A percentile compares a stretch with the other conserved stretches of the same genome.
These are phyloP conservation scores for Apostichopus californicus DNA, from an alignment of 35 echinoderm and acorn worm species.

Conservation along the genomic window DNA sequence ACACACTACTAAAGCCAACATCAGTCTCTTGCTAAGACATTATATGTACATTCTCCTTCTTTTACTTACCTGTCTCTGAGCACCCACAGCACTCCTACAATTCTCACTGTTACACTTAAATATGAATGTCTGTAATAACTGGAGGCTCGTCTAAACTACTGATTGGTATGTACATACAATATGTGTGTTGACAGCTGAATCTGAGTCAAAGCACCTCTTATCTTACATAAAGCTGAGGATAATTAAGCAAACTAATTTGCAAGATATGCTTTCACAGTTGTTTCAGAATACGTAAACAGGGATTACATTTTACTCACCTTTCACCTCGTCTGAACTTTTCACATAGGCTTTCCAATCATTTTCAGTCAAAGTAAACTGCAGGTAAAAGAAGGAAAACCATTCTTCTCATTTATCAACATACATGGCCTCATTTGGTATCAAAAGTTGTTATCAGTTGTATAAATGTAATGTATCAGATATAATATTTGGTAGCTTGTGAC, in stretches of 20 bases:
- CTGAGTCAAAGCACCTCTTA: not conserved
- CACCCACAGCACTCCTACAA: too few relatives aligned
- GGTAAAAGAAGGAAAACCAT: not conserved
- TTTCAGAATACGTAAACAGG: not conserved
- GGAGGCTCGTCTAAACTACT: too few relatives aligned
- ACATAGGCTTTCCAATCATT: not conserved
- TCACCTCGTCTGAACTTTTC: not conserved
- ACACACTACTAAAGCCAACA: not conserved
- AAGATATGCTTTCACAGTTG: not conserved
- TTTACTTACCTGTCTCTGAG: not conserved
- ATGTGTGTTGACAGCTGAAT: too few relatives aligned
- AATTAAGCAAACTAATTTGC: not conserved
- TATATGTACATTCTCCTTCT: not conserved
- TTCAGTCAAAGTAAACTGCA: not conserved
- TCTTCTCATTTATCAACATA: too few relatives aligned
- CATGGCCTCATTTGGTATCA: too few relatives aligned
- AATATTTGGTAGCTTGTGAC: too few relatives aligned
- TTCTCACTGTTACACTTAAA: too few relatives aligned
- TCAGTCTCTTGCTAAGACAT: not conserved
- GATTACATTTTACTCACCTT: not conserved
- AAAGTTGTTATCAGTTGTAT: too few relatives aligned
- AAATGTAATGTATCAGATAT: too few relatives aligned
- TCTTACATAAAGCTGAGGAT: not conserved
- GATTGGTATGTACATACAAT: too few relatives aligned
- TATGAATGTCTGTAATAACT: too few relatives aligned